These are phyloP conservation scores for Amitus sp. DNA, from an alignment of 2,888 invertebrate genomes.

Conservation along the genomic window DNA sequence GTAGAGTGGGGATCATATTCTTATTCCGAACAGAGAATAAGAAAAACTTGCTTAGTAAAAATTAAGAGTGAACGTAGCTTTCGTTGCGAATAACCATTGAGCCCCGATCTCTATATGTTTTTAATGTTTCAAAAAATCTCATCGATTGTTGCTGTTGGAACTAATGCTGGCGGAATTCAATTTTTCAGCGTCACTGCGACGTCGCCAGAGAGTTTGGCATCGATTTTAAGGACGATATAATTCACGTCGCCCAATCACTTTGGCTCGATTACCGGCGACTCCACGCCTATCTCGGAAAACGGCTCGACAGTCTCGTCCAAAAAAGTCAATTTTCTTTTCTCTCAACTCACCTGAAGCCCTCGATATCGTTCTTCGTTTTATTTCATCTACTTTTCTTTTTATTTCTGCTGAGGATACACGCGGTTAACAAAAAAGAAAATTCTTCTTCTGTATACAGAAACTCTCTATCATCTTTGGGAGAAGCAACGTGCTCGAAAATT, in stretches of 20 bases:
- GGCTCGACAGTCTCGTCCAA: conserved; percentile 16
- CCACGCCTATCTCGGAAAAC: conserved; percentile 41
- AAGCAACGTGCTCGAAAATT: too few relatives aligned
- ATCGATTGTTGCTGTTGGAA: conserved; percentile 12
- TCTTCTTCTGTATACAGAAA: too few relatives aligned
- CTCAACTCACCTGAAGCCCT: conserved; percentile 14
- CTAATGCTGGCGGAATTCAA: conserved; percentile 31
- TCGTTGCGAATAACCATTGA: too few relatives aligned
- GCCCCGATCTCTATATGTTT: too few relatives aligned
- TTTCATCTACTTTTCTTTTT: too few relatives aligned
- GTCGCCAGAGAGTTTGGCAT: conserved; percentile 36
- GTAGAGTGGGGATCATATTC: too few relatives aligned
- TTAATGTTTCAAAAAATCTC: too few relatives aligned
- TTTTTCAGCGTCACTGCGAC: conserved; percentile 22
- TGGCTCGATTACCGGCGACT: conserved; percentile 53
- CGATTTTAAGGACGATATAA: conserved; percentile 50
- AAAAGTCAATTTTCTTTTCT: conserved; percentile 21
- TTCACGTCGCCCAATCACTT: conserved; percentile 58
- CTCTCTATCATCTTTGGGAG: too few relatives aligned
- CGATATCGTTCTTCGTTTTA: conserved; percentile 22
- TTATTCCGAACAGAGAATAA: too few relatives aligned
- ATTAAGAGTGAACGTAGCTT: too few relatives aligned
- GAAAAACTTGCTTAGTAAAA: too few relatives aligned
- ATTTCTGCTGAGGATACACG: conserved; percentile 10
- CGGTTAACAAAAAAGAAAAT: too few relatives aligned